These are phyloP conservation scores for Cordylochernes scorpioides DNA, from an alignment of 2,888 invertebrate genomes.

Conservation along the genomic window DNA sequence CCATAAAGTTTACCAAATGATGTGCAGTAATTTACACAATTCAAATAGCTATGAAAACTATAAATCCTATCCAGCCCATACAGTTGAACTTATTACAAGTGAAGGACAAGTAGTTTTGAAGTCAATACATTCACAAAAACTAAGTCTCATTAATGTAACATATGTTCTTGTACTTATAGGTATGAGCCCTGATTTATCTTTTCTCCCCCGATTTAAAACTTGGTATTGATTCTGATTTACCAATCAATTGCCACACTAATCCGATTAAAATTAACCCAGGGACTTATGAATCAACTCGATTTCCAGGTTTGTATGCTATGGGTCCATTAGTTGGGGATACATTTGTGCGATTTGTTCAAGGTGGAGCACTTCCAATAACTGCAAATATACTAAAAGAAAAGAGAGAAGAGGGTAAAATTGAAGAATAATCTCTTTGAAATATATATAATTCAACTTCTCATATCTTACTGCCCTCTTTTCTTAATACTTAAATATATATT, in stretches of 20 bases:
- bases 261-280: constrained; percentile 45
- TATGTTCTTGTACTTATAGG: constrained; percentile 49
- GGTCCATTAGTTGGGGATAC: constrained; percentile 74
- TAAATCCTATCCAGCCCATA: constrained; percentile 41
- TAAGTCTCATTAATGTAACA: constrained; percentile 28
- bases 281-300: constrained; percentile 39
- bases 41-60: constrained; percentile 56
- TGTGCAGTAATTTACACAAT: no score
- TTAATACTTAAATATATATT: no score
- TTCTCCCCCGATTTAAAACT: constrained; percentile 31
- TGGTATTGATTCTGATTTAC: constrained; percentile 32
- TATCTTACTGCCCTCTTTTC: no score
- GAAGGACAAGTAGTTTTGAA: constrained; percentile 19
- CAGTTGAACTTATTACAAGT: constrained; percentile 31
- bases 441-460: no score
- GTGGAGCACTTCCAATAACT: constrained; percentile 47
- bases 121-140: constrained; percentile 12
- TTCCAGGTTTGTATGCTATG: constrained; percentile 49
- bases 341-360: constrained; percentile 63
- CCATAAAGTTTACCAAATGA: constrained; percentile 29
- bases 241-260: constrained; percentile 47
- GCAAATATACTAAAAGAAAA: constrained; percentile 22
- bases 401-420: no score
- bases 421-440: no score
- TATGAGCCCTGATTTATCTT: constrained; percentile 49